phyloP scores from a whole-genome alignment of 2,113 vertebrate genomes.

The Alces alces region DNA sequence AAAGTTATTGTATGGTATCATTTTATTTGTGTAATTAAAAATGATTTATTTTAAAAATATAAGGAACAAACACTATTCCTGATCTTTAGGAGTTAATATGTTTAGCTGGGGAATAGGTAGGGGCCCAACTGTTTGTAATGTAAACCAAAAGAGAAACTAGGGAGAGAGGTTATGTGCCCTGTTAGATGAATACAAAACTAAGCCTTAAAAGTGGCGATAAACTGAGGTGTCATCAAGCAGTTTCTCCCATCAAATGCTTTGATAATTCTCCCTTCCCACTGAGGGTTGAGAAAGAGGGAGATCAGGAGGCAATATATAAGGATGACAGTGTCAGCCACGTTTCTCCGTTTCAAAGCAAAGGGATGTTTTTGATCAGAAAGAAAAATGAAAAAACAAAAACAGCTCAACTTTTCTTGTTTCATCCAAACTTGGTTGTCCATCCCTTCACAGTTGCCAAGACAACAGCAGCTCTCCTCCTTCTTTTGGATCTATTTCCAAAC shows the following conservation, averaged over 20 bases:
- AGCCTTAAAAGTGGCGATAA: not conserved
- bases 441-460: slow-evolving; percentile 56
- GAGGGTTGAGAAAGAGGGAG: not conserved
- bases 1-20: not conserved
- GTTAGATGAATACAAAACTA: not conserved
- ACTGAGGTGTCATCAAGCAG: not conserved
- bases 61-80: not conserved
- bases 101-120: not conserved
- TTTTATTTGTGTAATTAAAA: not conserved
- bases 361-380: slow-evolving; percentile 48
- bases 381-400: not conserved
- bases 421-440: slow-evolving; percentile 29
- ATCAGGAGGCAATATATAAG: not conserved
- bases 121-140: not conserved
- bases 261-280: not conserved
- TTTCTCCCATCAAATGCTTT: not conserved
- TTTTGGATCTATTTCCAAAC: slow-evolving; percentile 66
- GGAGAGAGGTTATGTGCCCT: not conserved
- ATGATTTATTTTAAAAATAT: not conserved
- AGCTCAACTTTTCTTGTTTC: slow-evolving; percentile 58
- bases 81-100: not conserved
- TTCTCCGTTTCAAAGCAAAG: slow-evolving; percentile 18
- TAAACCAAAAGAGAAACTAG: not conserved
- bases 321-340: not conserved
- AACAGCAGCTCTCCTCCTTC: slow-evolving; percentile 50